Evolutionary conservation across 2,113 vertebrate species (phyloP).

Genomic region (Vimba vimba): DNA sequence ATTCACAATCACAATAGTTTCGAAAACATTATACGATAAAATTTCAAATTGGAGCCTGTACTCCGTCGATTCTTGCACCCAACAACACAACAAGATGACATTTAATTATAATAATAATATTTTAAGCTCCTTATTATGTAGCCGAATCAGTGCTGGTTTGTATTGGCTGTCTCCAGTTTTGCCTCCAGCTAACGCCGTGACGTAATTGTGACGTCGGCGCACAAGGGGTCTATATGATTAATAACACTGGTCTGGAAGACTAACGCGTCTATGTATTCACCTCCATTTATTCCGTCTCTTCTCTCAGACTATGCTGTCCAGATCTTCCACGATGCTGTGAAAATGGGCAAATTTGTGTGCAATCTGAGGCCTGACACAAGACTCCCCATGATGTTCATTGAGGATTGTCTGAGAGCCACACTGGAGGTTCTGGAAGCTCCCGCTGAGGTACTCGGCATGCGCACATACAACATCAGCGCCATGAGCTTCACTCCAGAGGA

Average conservation of each 20-base stretch:
- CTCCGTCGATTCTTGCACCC: too few species aligned
- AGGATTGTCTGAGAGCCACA: slow-evolving; percentile 90
- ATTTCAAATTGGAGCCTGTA: too few species aligned
- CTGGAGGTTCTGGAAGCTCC: slow-evolving; percentile 90
- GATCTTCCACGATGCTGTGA: slow-evolving; percentile 90
- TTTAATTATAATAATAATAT: too few species aligned
- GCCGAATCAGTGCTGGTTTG: too few species aligned
- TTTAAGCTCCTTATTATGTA: too few species aligned
- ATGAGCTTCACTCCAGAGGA: slow-evolving; percentile 93
- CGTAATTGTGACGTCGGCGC: too few species aligned
- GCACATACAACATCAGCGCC: slow-evolving; percentile 92
- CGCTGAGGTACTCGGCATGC: slow-evolving; percentile 81
- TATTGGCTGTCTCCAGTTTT: too few species aligned
- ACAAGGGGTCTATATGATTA: too few species aligned
- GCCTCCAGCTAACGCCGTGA: too few species aligned
- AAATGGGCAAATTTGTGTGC: slow-evolving; percentile 85
- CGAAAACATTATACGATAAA: too few species aligned
- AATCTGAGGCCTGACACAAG: slow-evolving; percentile 82
- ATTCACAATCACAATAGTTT: too few species aligned
- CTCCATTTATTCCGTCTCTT: not conserved
- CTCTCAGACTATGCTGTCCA: slow-evolving; percentile 67
- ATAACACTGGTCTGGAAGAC: not conserved
- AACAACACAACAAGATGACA: too few species aligned
- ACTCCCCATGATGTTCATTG: slow-evolving; percentile 95
- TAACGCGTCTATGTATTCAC: not conserved